Evolutionary conservation across 1,140 invertebrate species (phyloP), one percentile per base, ranked within the genome.

Genomic region (Hestina assimilis): DNA sequence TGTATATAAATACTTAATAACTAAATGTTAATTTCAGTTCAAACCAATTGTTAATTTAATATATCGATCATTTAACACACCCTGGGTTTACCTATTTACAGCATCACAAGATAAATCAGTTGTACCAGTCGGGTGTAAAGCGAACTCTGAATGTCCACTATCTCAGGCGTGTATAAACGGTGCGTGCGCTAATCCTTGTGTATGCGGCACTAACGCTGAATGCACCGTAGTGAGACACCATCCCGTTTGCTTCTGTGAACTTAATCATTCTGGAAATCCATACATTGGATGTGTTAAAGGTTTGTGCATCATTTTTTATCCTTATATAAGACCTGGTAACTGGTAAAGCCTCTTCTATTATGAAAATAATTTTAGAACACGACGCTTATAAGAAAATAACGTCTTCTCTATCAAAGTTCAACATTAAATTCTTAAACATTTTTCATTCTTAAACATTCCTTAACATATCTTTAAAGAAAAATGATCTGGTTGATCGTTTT

Each of bases 241-340:
- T 86, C 94, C 95, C 23, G 92, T 93, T 4, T 97, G 96, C 73
- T 92, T 90, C 59, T 97, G 96, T 75, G 84, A 91, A 67, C 91
- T 92, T 11, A 94, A 94, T 35, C 95, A 92, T 76, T 95, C 94
- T 17, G 95, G 95, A 70, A 96, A 96, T 85, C 94, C 95, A 11
- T 95, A 96, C 84, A 89, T 91, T 50, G 94, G 93, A 41, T 97
- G 96, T 67, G 83, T 90, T 5, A 93, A 95, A 91, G 87, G 93
- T 94, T 89, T 84, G 74, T 74, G 17, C 24, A 17, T n/a, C 26
- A 42, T 33, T 52, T 58, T 17, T 14, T 7, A 19, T 40, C 3
- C 20, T 19, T 19, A 26, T 26, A 26, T n/a, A n/a, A n/a, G n/a
- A n/a, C n/a, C n/a, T n/a, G n/a, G n/a, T n/a, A n/a, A n/a, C n/a